These are phyloP conservation scores for Argyresthia goedartella DNA, from an alignment of 2,888 invertebrate species.

Conservation along the genomic window DNA sequence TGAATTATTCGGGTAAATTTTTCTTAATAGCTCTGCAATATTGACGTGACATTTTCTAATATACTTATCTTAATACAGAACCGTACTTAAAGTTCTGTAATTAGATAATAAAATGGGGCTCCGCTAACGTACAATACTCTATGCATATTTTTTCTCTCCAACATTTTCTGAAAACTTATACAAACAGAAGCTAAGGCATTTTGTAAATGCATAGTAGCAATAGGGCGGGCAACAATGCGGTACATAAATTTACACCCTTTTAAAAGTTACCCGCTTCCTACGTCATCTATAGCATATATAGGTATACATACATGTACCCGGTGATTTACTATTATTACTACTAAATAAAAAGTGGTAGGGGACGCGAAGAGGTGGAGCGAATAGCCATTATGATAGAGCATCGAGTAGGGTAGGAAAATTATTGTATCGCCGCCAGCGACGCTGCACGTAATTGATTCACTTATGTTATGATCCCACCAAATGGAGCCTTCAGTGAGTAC, in stretches of 20 bases:
- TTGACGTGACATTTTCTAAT: no score
- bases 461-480: slow-evolving; percentile 51
- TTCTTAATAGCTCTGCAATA: no score
- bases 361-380: slow-evolving; percentile 66
- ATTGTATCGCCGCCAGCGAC: slow-evolving; percentile 41
- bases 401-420: slow-evolving; percentile 57
- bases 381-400: slow-evolving; percentile 50
- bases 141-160: no score
- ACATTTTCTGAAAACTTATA: no score
- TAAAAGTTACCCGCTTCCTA: slow-evolving; percentile 22
- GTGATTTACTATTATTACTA: slow-evolving; percentile 69
- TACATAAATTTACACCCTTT: slow-evolving; percentile 53
- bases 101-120: no score
- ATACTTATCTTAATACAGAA: no score
- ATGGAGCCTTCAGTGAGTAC: slow-evolving; percentile 20
- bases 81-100: no score
- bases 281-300: slow-evolving; percentile 18
- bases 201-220: slow-evolving; percentile 17
- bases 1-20: no score
- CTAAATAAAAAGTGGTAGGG: slow-evolving; percentile 70
- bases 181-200: no score
- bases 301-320: slow-evolving; percentile 45
- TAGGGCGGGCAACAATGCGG: slow-evolving; percentile 20
- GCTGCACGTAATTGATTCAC: slow-evolving; percentile 59
- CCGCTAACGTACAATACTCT: no score